Conservation (phyloP, 2,113 vertebrate species). For the Brienomyrus brachyistius region DNA sequence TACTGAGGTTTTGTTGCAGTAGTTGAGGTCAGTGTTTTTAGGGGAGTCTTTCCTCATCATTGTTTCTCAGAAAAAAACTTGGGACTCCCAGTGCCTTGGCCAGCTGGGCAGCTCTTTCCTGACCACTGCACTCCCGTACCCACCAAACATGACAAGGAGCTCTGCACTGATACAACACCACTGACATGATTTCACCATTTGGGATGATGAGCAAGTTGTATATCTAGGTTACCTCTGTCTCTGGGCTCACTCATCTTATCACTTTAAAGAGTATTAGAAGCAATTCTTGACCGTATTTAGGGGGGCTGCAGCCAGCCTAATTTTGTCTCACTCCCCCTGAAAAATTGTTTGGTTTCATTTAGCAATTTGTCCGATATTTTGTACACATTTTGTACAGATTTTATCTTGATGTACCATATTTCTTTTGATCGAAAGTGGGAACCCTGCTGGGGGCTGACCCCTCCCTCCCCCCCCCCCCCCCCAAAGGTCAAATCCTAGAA, state of each 20-base stretch:
- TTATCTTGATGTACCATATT: background rate
- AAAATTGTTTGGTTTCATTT: background rate
- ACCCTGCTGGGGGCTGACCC: background rate
- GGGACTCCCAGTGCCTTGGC: background rate
- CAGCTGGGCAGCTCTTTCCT: background rate
- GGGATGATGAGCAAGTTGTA: background rate
- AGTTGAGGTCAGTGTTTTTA: conserved; percentile 11
- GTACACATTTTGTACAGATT: background rate
- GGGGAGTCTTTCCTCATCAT: conserved; percentile 12
- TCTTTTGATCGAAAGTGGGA: background rate
- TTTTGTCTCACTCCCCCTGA: background rate
- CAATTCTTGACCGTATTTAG: background rate
- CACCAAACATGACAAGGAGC: background rate
- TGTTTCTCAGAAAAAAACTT: conserved; percentile 2
- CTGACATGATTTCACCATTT: background rate
- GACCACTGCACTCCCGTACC: background rate
- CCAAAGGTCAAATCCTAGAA: background rate
- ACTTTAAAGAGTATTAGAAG: background rate
- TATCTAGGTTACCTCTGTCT: background rate
- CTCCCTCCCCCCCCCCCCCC: too few relatives aligned
- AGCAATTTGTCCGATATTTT: background rate
- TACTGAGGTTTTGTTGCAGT: conserved; percentile 30
- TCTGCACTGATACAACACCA: background rate
- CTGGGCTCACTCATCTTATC: background rate
- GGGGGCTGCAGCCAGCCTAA: background rate